Base-by-base conservation (phyloP, 2,113 vertebrate genomes). In the Phalacrocorax brasilianus region DNA sequence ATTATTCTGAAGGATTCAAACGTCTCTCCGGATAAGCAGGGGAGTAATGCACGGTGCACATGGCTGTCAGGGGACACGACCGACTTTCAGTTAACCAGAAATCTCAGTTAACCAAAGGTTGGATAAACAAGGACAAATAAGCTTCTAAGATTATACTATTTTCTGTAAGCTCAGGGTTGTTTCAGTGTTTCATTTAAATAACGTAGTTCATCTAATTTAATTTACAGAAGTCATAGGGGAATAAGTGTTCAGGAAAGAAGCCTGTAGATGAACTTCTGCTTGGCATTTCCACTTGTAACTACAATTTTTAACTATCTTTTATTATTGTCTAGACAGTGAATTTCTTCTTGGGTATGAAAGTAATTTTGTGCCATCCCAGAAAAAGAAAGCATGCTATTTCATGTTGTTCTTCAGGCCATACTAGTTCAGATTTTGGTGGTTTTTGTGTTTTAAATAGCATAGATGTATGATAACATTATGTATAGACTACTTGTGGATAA, bases 1-100 rank as follows among this genome's bases (percentile, higher is more conserved):
- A 96, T 97, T 95, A 97, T 96, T 87, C 80, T 52, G 61, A 94
- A 93, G 88, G 90, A 92, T 97, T 96, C 94, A 91, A 71, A 84
- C 67, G 83, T 86, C 93, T 91, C 94, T 78, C 74, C 0, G 13
- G 91, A 90, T 88, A 95, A 96, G 88, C 86, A 94, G 55, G 87
- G 88, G 94, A 93, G 78, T 81, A 95, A 96, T 84, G 78, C 80
- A 73, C 61, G 28, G 88, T 71, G 66, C 91, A 91, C 71, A 94
- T 1, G 6, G 68, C 92, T 94, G 58, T 94, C 97, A 95, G 79
- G 96, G 95, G 97, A 97, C 91, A 61, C 1, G 89, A 71, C 96
- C 95, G 80, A 96, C 89, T 97, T 97, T 93, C 94, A 82, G 70
- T 77, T 96, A 96, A 95, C 92, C 83, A 87, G 83, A 59, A 95